Base-by-base conservation (phyloP, 2,888 invertebrate species). In the Lagria hirta region DNA sequence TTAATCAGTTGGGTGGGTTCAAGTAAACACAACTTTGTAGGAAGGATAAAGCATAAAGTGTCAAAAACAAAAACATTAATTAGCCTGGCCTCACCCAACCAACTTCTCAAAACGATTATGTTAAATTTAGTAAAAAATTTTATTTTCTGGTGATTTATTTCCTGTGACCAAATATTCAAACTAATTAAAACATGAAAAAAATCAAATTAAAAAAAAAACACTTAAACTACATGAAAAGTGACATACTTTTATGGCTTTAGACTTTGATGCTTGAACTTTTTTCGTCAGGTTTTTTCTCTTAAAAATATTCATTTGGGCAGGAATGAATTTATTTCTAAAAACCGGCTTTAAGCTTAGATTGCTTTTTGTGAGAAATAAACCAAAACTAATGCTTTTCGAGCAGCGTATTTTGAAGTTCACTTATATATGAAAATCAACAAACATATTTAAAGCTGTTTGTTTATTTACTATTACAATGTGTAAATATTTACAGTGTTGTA, bases 11-110 rank as follows among this genome's bases (percentile, higher is more conserved):
- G 32, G 38, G 27, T 28, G 38, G 38, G 26, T 18, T 38, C 38
- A 38, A 44, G 38, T 44, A 44, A 44, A 44, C 44, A 38, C 26
- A 37, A 30, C 16, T 20, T 20, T 24, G 32, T 36, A 30, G 30
- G 20, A 6, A 12, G 42, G 20, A 26, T 27, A 13, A 37, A 24
- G 35, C 33, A 43, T 37, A 44, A 44, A 38, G 44, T 33, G 44
- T 44, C 44, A 44, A 44, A 33, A 44, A 44, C 44, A 44, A 44
- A 36, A 43, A 43, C 43, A 43, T 35, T 43, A 43, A 43, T 43
- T 43, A 43, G 28, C 11, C 7, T 11, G 15, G 17, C 3, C 12
- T 20, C 7, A 14, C 13, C 14, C 21, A n/a, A n/a, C n/a, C n/a
- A n/a, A n/a, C n/a, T n/a, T n/a, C n/a, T n/a, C n/a, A n/a, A n/a